phyloP scores from a whole-genome alignment of 23 tunicate genomes.

The Corella eumyota region DNA sequence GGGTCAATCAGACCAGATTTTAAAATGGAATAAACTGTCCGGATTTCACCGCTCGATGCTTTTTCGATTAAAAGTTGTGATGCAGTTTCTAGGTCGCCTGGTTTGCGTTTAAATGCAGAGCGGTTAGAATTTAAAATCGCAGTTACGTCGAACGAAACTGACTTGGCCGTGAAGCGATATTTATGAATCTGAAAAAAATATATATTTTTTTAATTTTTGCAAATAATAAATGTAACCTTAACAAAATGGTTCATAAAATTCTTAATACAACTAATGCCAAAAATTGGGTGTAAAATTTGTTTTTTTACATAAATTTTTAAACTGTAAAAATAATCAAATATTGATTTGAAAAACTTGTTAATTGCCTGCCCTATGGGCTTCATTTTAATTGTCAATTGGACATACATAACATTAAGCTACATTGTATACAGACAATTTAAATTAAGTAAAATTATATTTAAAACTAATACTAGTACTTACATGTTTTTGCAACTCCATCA shows the following conservation, averaged over 20 bases:
- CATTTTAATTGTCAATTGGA: no score
- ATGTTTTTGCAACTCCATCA: constrained; percentile 70
- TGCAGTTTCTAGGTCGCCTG: constrained; percentile 42
- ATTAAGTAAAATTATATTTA: no score
- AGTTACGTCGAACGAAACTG: constrained; percentile 9
- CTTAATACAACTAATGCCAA: no score
- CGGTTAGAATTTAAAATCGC: constrained; percentile 5
- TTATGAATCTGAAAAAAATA: constrained; percentile 25
- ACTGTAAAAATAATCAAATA: no score
- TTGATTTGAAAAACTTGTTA: no score
- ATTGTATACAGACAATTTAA: no score
- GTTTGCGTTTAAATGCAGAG: constrained; percentile 7
- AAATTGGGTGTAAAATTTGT: no score
- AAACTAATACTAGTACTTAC: constrained; percentile 47
- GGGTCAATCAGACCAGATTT: constrained; percentile 72
- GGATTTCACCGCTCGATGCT: constrained; percentile 37
- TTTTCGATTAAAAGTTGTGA: constrained; percentile 35
- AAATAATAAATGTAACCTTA: no score
- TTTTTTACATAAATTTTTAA: no score
- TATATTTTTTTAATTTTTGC: neutral
- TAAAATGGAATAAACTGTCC: constrained; percentile 52
- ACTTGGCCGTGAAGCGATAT: constrained; percentile 18
- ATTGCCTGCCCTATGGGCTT: no score
- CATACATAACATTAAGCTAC: no score
- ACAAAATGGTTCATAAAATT: no score